Percentiles rank a stretch among this genome's conserved stretches.
Conservation (phyloP, 2,797 vertebrate genomes). For the Macrochelys suwanniensis region DNA sequence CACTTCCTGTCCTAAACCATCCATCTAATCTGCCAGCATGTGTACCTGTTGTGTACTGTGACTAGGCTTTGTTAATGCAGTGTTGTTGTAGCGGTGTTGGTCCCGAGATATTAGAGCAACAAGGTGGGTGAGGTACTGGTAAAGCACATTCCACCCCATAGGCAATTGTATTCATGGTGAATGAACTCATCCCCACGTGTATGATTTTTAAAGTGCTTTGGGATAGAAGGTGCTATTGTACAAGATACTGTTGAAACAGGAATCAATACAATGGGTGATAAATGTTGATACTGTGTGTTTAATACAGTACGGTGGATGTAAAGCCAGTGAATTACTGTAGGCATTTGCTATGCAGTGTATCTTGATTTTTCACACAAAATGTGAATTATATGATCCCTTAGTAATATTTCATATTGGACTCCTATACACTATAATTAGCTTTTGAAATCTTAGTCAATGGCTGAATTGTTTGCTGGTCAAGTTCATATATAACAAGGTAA, state of each 20-base stretch:
- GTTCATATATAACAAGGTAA: conserved; percentile 7
- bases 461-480: conserved; percentile 22
- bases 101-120: not conserved
- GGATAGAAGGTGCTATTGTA: conserved; percentile 70
- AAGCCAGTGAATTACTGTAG: conserved; percentile 78
- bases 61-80: not conserved
- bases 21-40: not conserved
- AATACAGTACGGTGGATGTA: conserved; percentile 80
- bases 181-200: conserved; percentile 53
- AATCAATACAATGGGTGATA: conserved; percentile 78
- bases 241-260: conserved; percentile 80
- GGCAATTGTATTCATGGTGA: conserved; percentile 29
- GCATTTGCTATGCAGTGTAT: conserved; percentile 76
- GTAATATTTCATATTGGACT: conserved; percentile 60
- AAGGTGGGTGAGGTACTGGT: not conserved
- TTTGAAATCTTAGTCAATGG: conserved; percentile 54
- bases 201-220: conserved; percentile 63
- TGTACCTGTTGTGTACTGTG: not conserved
- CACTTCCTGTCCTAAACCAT: rapidly evolving
- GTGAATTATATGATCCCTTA: conserved; percentile 72
- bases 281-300: conserved; percentile 80
- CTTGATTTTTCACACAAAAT: conserved; percentile 58
- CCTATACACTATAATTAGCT: conserved; percentile 33
- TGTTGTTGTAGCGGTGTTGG: not conserved
- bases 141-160: not conserved